Percentiles rank a stretch among this genome's conserved stretches.
phyloP scores from a whole-genome alignment of 2,797 vertebrate species.

The Smutsia temminckii region DNA sequence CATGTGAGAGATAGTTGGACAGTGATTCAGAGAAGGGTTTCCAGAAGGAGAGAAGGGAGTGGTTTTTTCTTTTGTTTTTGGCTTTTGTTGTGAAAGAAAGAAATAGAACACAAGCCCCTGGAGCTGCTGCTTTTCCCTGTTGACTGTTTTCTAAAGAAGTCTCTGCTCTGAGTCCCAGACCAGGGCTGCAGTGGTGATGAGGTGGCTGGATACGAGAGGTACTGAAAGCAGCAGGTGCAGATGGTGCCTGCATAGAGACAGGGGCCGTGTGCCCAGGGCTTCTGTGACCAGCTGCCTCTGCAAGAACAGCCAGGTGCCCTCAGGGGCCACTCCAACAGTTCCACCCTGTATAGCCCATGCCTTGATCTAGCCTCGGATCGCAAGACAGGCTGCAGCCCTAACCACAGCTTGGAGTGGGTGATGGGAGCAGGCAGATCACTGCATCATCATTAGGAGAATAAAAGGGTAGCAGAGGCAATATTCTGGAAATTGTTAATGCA shows the following conservation, averaged over 20 bases:
- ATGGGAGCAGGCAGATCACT: not conserved
- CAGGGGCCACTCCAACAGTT: not conserved
- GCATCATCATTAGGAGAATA: not conserved
- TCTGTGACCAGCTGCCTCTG: constrained; percentile 26
- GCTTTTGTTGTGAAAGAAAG: not conserved
- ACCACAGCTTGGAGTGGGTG: not conserved
- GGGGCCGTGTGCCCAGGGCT: not conserved
- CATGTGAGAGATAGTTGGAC: not conserved
- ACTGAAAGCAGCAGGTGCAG: not conserved
- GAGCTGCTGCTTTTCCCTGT: not conserved
- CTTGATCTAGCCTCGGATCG: not conserved
- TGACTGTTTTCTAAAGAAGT: constrained; percentile 4
- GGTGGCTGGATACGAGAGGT: not conserved
- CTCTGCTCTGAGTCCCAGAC: not conserved
- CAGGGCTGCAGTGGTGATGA: not conserved
- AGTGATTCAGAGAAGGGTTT: not conserved
- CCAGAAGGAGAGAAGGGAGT: not conserved
- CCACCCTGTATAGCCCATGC: not conserved
- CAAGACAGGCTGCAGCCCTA: not conserved
- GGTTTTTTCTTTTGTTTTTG: not conserved
- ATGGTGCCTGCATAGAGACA: not conserved
- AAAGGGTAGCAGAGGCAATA: not conserved
- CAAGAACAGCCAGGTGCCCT: not conserved
- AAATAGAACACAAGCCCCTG: not conserved
- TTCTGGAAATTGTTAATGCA: not conserved